These are phyloP conservation scores for Tiliacea citrago DNA, from an alignment of 2,888 invertebrate species.

Conservation along the genomic window DNA sequence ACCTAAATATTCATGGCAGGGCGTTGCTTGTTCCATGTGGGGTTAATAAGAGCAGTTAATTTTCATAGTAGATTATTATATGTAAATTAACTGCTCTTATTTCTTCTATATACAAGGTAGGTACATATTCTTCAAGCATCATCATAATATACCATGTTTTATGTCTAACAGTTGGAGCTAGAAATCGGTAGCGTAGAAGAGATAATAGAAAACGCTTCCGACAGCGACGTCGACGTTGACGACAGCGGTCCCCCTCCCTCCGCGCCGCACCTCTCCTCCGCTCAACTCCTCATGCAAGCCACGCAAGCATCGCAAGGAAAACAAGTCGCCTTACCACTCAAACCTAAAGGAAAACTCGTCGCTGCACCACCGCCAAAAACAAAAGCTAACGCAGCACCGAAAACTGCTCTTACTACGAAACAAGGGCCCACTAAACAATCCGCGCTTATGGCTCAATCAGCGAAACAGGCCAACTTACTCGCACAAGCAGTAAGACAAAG, in stretches of 20 bases:
- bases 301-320: conserved; percentile 79
- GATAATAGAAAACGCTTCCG: conserved; percentile 79
- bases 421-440: conserved; percentile 68
- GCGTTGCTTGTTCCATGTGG: not conserved
- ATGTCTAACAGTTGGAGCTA: conserved; percentile 75
- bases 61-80: too few species aligned
- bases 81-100: not conserved
- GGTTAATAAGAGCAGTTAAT: not conserved
- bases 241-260: conserved; percentile 74
- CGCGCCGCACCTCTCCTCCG: conserved; percentile 80
- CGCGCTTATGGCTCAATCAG: conserved; percentile 76
- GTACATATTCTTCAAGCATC: not conserved
- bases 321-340: conserved; percentile 65
- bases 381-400: conserved; percentile 66
- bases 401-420: conserved; percentile 56
- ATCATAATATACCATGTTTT: not conserved
- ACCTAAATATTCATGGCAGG: not conserved
- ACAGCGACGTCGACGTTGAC: conserved; percentile 87
- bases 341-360: conserved; percentile 75
- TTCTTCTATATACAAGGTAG: too few species aligned
- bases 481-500: conserved; percentile 75
- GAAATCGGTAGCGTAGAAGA: conserved; percentile 80
- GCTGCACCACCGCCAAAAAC: conserved; percentile 71
- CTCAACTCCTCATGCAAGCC: conserved; percentile 85
- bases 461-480: conserved; percentile 76